These are phyloP conservation scores for Polydrusus pterygomalis DNA, from an alignment of 2,888 invertebrate species.

Conservation along the genomic window DNA sequence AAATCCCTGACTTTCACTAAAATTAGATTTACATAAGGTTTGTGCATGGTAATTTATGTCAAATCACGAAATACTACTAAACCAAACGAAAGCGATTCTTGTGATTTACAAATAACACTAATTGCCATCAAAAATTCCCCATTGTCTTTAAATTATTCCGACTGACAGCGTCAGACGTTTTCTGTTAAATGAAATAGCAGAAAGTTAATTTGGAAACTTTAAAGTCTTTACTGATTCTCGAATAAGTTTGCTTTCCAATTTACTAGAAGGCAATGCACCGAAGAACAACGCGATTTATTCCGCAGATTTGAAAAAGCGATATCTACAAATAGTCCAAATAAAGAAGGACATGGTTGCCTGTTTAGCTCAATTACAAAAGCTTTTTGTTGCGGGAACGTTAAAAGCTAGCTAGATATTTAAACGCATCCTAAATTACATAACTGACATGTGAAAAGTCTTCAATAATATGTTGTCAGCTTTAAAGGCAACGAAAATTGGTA, in stretches of 20 bases:
- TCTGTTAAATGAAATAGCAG: slow-evolving; percentile 39
- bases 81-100: no score
- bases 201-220: slow-evolving; percentile 48
- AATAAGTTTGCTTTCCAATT: slow-evolving; percentile 42
- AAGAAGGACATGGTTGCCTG: not conserved
- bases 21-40: no score
- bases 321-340: slow-evolving; percentile 35
- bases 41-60: no score
- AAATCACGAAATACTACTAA: no score
- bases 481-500: no score
- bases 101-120: no score
- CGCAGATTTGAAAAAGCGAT: slow-evolving; percentile 37
- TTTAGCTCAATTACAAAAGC: slow-evolving; percentile 14
- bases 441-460: no score
- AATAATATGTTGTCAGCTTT: no score
- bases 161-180: slow-evolving; percentile 29
- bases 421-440: no score
- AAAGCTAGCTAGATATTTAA: not conserved
- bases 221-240: slow-evolving; percentile 35
- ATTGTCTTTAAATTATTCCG: slow-evolving; percentile 10
- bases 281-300: slow-evolving; percentile 40
- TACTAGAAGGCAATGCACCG: slow-evolving; percentile 28
- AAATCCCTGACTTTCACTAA: no score
- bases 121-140: no score
- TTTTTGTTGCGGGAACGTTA: slow-evolving; percentile 7